phyloP scores from a whole-genome alignment of 2,888 invertebrate genomes.

The Drosophila formosana region DNA sequence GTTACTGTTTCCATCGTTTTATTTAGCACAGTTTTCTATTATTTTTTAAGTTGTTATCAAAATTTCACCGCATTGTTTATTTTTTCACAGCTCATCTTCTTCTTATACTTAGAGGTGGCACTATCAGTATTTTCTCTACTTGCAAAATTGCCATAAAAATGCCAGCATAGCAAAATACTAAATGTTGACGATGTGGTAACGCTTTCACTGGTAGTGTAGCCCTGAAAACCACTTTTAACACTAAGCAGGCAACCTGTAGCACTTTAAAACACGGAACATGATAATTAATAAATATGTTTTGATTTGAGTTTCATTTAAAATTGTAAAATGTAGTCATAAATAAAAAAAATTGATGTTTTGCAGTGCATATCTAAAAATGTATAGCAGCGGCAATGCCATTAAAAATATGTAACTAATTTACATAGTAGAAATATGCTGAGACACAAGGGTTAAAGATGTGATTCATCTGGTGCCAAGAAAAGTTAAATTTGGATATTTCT shows the following conservation, averaged over 20 bases:
- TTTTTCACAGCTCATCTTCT: constrained; percentile 33
- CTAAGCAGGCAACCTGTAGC: not conserved
- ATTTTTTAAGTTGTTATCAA: constrained; percentile 16
- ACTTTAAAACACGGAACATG: constrained; percentile 10
- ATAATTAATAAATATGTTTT: not conserved
- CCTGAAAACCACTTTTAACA: constrained; percentile 44
- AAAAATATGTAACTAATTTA: constrained; percentile 2
- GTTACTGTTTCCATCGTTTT: constrained; percentile 53
- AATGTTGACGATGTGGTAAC: constrained; percentile 26
- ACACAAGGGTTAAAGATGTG: constrained; percentile 64
- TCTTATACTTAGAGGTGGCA: not conserved
- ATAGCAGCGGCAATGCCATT: too few species aligned
- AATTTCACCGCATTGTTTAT: constrained; percentile 49
- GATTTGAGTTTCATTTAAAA: not conserved
- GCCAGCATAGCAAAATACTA: constrained; percentile 19
- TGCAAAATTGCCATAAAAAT: constrained; percentile 27
- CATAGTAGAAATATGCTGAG: constrained; percentile 9
- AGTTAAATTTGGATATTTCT: constrained; percentile 75
- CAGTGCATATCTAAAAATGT: not conserved
- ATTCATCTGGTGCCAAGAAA: constrained; percentile 63
- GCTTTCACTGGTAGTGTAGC: constrained; percentile 20
- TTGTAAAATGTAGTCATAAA: not conserved
- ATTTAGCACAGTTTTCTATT: constrained; percentile 5
- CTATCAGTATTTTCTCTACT: not conserved
- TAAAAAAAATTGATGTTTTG: too few species aligned